These are phyloP conservation scores for Lithobius niger DNA, from an alignment of 1,140 invertebrate species.

Conservation along the genomic window DNA sequence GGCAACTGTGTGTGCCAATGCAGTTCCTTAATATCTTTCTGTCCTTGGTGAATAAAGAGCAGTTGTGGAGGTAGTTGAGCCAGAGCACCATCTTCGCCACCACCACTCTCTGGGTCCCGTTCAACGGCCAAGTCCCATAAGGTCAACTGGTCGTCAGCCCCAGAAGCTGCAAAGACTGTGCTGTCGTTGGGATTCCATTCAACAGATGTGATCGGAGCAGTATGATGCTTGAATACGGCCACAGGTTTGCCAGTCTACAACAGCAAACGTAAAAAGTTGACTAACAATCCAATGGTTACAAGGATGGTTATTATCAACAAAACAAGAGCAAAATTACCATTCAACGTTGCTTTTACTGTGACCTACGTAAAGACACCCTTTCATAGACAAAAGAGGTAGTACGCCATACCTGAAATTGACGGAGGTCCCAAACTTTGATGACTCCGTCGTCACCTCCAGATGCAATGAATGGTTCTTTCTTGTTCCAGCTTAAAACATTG, in stretches of 20 bases:
- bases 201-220: conserved; percentile 79
- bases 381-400: too few species aligned
- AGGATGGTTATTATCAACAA: too few species aligned
- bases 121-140: conserved; percentile 95
- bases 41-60: conserved; percentile 96
- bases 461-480: conserved; percentile 72
- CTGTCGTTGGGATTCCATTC: conserved; percentile 92
- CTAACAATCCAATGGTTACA: too few species aligned
- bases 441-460: conserved; percentile 93
- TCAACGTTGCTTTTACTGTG: too few species aligned
- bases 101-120: conserved; percentile 40
- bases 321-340: too few species aligned
- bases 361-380: too few species aligned
- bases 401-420: conserved; percentile 65
- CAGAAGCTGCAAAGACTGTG: conserved; percentile 83
- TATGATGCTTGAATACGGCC: conserved; percentile 87
- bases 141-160: conserved; percentile 90
- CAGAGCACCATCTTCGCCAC: conserved; percentile 42
- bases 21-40: conserved; percentile 93
- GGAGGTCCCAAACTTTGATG: conserved; percentile 89
- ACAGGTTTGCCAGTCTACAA: conserved; percentile 51
- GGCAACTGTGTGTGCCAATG: conserved; percentile 97
- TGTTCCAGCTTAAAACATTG: conserved; percentile 97
- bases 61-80: conserved; percentile 79
- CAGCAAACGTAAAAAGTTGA: too few species aligned